Evolutionary conservation across 2,797 vertebrate genomes (phyloP), one percentile per base, ranked within the genome.

Genomic region (Pterois miles): DNA sequence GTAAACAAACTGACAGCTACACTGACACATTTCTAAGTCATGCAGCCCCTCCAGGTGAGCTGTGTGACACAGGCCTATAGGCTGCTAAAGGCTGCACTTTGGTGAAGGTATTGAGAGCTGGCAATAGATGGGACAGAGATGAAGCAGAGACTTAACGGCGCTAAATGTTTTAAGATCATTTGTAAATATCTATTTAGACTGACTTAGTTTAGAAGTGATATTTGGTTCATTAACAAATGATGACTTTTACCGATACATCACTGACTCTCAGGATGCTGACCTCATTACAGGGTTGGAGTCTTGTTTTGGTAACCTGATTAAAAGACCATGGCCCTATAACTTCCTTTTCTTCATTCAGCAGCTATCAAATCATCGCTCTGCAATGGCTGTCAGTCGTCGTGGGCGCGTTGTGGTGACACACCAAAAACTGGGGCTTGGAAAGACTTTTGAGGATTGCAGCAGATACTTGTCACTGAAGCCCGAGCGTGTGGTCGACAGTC

Each of bases 51-150:
- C 74, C 84, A 87, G 83, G 74, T 88, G 80, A 89, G 82, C 74
- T 33, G 79, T 80, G 81, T 86, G 83, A 81, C 85, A 86, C 81
- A 74, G 84, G 89, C 88, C 90, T 73, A 76, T 83, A 86, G 87
- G 83, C 78, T 83, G 87, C 92, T 91, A 74, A 90, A 40, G 89
- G 89, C 85, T 73, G 66, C 80, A 78, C 90, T 89, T 90, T 87
- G 87, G 89, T 83, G 78, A 80, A 76, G 76, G 46, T 74, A 87
- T 84, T 86, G 83, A 86, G 79, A 82, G 74, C 43, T 65, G 67
- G 76, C 83, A 84, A 73, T 20, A 40, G 65, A 57, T 31, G 52
- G 80, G 72, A 82, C 50, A 5, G 54, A 54, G 46, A 66, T 23
- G 58, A 69, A 68, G 60, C 27, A 2, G 69, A 69, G 27, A 46